Percentiles rank a stretch among this genome's conserved stretches.
phyloP scores from a whole-genome alignment of 2,797 vertebrate genomes.

The Hozukius guyotensis region DNA sequence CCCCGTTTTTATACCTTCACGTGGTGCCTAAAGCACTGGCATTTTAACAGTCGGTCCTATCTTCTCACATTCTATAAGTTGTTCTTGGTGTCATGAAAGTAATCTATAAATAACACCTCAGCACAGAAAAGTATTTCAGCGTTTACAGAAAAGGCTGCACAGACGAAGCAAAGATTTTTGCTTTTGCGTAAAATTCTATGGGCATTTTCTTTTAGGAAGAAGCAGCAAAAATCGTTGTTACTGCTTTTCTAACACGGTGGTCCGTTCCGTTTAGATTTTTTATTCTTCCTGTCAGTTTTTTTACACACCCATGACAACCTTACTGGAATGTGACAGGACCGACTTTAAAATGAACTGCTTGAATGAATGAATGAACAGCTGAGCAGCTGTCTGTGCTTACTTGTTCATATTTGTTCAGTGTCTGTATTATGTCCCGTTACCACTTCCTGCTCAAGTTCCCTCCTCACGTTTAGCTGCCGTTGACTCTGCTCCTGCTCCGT shows the following conservation, averaged over 20 bases:
- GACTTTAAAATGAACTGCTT: conserved; percentile 78
- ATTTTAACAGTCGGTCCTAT: conserved; percentile 76
- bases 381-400: conserved; percentile 62
- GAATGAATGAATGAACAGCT: conserved; percentile 49
- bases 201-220: background rate
- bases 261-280: background rate
- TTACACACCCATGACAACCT: background rate
- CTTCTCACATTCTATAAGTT: conserved; percentile 31
- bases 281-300: background rate
- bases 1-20: conserved; percentile 41
- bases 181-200: background rate
- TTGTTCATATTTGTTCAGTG: conserved; percentile 73
- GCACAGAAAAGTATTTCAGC: background rate
- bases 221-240: no score
- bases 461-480: conserved; percentile 50
- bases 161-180: background rate
- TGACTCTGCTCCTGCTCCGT: conserved; percentile 72
- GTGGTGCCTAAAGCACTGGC: conserved; percentile 53
- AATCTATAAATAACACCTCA: background rate
- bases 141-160: background rate
- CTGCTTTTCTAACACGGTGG: no score
- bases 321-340: conserved; percentile 52
- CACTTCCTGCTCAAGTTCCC: conserved; percentile 22
- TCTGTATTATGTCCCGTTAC: conserved; percentile 70
- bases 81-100: background rate